Conservation (phyloP, 2,888 invertebrate species). For the Nemoura dubitans region DNA sequence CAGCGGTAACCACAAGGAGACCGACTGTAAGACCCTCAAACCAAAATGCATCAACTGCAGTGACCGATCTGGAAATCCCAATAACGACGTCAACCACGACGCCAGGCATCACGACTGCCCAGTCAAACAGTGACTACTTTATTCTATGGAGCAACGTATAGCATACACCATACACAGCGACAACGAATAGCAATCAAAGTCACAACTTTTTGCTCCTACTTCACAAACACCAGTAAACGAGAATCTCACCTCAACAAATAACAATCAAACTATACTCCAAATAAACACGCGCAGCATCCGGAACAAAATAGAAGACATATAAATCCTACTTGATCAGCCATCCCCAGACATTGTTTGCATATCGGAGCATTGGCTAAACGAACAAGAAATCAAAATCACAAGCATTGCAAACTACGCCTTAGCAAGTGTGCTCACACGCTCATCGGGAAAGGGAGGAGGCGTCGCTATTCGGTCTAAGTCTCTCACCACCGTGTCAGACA, state of each 20-base stretch:
- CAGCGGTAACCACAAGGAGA: background rate
- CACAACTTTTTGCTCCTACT: background rate
- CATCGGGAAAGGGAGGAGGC: too few species aligned
- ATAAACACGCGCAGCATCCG: too few species aligned
- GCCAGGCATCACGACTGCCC: background rate
- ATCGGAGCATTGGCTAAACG: too few species aligned
- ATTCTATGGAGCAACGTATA: background rate
- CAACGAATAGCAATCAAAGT: background rate
- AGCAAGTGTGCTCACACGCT: too few species aligned
- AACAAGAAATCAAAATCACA: too few species aligned
- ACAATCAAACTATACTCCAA: too few species aligned
- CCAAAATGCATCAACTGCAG: background rate
- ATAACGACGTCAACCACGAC: background rate
- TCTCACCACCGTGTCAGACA: too few species aligned
- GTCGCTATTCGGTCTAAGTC: too few species aligned
- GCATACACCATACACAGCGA: background rate
- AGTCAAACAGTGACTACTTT: background rate
- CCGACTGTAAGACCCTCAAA: background rate
- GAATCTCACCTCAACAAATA: background rate
- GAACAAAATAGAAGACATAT: too few species aligned
- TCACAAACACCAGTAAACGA: background rate
- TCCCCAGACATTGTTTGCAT: too few species aligned
- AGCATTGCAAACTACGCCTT: too few species aligned
- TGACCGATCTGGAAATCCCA: background rate
- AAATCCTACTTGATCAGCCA: too few species aligned